A percentile compares a stretch with the other conserved stretches of the same genome.
Evolutionary conservation across 2,113 vertebrate species (phyloP).

Genomic region (Nannobrachium achirus): DNA sequence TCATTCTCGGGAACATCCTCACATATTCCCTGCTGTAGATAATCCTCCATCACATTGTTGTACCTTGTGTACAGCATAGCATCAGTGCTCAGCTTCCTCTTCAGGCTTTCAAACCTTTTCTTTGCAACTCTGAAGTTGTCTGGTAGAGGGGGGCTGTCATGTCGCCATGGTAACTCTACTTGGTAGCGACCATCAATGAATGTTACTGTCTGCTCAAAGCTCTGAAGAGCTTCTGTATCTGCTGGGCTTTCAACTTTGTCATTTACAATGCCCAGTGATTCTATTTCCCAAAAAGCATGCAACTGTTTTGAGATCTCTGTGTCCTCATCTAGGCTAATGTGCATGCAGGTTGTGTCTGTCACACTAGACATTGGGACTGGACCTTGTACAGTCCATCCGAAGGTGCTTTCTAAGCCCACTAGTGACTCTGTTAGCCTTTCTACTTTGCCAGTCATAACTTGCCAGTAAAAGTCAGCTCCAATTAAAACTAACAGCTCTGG

Average conservation of each 20-base stretch:
- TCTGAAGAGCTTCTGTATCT: constrained; percentile 11
- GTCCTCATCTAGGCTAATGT: no score
- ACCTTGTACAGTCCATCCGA: no score
- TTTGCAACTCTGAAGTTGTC: constrained; percentile 18
- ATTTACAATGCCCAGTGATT: constrained; percentile 20
- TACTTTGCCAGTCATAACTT: no score
- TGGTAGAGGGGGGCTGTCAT: background rate
- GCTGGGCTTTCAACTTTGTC: background rate
- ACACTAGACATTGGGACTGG: no score
- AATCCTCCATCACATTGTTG: constrained; percentile 21
- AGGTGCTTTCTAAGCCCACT: no score
- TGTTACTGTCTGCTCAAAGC: constrained; percentile 10
- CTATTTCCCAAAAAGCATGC: constrained; percentile 34
- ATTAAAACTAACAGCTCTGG: no score
- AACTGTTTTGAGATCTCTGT: constrained; percentile 23
- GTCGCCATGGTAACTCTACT: constrained; percentile 36
- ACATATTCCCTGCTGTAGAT: constrained; percentile 23
- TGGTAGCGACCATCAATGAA: constrained; percentile 20
- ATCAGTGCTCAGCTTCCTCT: constrained; percentile 17
- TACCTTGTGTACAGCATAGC: background rate
- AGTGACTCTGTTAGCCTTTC: no score
- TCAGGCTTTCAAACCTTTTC: constrained; percentile 12
- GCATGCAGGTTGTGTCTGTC: no score
- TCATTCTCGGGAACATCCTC: constrained; percentile 15
- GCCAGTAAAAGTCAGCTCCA: no score